These are phyloP conservation scores for Baronia brevicornis DNA, from an alignment of 2,888 invertebrate genomes.

Conservation along the genomic window DNA sequence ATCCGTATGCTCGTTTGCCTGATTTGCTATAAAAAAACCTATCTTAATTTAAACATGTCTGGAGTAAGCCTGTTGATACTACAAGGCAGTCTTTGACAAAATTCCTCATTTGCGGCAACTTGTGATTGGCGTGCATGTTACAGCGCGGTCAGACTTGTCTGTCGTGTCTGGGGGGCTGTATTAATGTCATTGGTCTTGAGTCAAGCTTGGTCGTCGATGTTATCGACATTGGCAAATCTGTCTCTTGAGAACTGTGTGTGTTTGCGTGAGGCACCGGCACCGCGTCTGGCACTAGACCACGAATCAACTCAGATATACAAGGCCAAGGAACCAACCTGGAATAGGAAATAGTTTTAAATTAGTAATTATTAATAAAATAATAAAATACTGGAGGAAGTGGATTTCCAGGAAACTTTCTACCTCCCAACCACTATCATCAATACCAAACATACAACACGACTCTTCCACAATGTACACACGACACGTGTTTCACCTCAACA, in stretches of 20 bases:
- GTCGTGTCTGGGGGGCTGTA: slow-evolving; percentile 57
- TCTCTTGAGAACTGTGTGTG: slow-evolving; percentile 7
- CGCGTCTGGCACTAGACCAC: slow-evolving; percentile 81
- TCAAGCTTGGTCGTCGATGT: slow-evolving; percentile 30
- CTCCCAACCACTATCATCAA: too few relatives aligned
- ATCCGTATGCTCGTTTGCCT: too few relatives aligned
- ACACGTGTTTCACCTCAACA: too few relatives aligned
- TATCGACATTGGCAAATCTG: neutral
- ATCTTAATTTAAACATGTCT: too few relatives aligned
- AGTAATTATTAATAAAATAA: neutral
- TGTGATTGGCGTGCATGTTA: neutral
- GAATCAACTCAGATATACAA: slow-evolving; percentile 78
- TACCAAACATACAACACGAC: too few relatives aligned
- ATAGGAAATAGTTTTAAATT: slow-evolving; percentile 15
- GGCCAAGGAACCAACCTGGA: slow-evolving; percentile 85
- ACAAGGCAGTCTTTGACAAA: slow-evolving; percentile 7
- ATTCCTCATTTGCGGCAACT: slow-evolving; percentile 6
- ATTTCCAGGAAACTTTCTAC: too few relatives aligned
- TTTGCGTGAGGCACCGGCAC: slow-evolving; percentile 53
- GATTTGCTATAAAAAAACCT: too few relatives aligned
- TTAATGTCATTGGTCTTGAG: slow-evolving; percentile 50
- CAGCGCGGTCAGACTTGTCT: slow-evolving; percentile 36
- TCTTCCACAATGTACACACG: too few relatives aligned
- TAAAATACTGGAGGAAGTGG: too few relatives aligned
- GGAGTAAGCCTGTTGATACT: too few relatives aligned